These are phyloP conservation scores for Nothoprocta pentlandii DNA, from an alignment of 2,113 vertebrate species.

Conservation along the genomic window DNA sequence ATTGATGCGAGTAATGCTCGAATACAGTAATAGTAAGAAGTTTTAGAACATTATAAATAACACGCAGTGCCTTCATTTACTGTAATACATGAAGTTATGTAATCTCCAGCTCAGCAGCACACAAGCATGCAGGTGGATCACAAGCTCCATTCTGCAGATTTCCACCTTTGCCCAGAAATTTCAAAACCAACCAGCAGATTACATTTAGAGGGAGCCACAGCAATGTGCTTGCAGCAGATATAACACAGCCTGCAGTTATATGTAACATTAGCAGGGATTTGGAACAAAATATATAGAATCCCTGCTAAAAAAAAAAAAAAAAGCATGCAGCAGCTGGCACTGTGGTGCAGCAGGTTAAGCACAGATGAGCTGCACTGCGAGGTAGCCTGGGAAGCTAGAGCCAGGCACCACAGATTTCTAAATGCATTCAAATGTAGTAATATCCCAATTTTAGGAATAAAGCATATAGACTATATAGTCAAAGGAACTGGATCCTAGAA, in stretches of 20 bases:
- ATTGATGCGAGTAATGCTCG: accelerated
- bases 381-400: background rate
- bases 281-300: background rate
- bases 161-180: background rate
- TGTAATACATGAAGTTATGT: background rate
- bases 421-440: background rate
- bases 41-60: background rate
- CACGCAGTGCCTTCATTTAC: background rate
- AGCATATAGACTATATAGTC: background rate
- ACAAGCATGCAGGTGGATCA: background rate
- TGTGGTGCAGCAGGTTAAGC: background rate
- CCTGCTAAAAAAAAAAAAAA: background rate
- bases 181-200: background rate
- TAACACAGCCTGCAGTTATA: background rate
- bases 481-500: background rate
- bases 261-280: background rate
- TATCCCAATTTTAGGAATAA: background rate
- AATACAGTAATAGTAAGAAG: background rate
- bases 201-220: background rate
- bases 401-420: background rate
- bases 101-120: background rate
- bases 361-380: background rate
- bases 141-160: background rate
- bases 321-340: background rate
- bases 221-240: background rate